phyloP scores from a whole-genome alignment of 2,888 invertebrate genomes.

The Arrhopalites spinosus region DNA sequence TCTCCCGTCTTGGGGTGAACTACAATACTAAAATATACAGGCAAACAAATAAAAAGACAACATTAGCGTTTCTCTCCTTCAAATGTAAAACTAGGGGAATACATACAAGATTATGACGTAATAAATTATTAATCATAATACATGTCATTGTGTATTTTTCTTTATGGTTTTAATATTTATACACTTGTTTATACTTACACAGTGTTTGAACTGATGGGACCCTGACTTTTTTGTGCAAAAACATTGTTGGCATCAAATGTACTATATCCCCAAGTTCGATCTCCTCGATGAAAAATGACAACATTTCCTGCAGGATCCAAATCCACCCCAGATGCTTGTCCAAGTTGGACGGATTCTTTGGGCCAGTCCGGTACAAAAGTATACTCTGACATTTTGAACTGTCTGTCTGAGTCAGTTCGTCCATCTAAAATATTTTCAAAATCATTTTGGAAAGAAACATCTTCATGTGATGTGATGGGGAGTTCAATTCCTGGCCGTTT shows the following conservation, averaged over 20 bases:
- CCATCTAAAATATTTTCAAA: constrained; percentile 16
- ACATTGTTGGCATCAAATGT: constrained; percentile 66
- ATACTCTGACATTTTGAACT: constrained; percentile 36
- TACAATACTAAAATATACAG: not conserved
- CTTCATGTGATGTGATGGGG: not conserved
- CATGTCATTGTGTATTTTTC: no score
- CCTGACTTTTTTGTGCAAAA: constrained; percentile 64
- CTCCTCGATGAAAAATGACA: constrained; percentile 80
- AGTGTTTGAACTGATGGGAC: constrained; percentile 69
- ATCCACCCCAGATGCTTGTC: constrained; percentile 81
- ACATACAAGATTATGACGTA: no score
- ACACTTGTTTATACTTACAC: no score
- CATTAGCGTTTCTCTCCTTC: no score
- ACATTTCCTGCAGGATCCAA: constrained; percentile 74
- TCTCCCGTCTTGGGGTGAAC: not conserved
- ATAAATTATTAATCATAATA: no score
- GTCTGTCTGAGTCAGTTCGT: constrained; percentile 8
- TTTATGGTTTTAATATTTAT: no score
- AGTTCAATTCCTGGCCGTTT: constrained; percentile 53
- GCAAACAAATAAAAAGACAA: not conserved
- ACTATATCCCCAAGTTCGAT: constrained; percentile 67
- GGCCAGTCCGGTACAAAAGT: constrained; percentile 67
- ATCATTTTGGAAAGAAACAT: constrained; percentile 11
- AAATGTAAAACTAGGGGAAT: no score
- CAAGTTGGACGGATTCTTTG: constrained; percentile 63